Percentiles rank a stretch among this genome's conserved stretches.
Evolutionary conservation across 2,797 vertebrate genomes (phyloP).

Genomic region (Myotis pilosus): DNA sequence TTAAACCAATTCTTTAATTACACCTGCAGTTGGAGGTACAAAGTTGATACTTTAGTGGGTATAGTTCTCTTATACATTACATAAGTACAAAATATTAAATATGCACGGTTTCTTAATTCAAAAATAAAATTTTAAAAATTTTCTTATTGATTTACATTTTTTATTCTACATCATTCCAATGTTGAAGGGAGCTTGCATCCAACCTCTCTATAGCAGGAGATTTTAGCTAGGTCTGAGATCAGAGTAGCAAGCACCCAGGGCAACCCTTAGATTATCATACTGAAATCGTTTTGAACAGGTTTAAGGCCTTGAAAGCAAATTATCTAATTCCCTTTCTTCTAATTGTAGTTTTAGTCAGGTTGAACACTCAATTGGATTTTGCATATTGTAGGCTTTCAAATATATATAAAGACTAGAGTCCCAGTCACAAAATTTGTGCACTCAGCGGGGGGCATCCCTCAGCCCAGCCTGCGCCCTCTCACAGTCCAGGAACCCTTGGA

Average conservation of each 20-base stretch:
- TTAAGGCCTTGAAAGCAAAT: background rate
- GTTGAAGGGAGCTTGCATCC: background rate
- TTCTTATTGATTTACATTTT: background rate
- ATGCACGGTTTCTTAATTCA: background rate
- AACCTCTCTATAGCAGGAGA: background rate
- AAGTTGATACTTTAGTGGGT: background rate
- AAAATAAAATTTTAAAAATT: background rate
- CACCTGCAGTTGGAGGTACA: background rate
- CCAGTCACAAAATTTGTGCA: too few relatives aligned
- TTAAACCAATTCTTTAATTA: background rate
- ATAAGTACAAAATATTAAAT: background rate
- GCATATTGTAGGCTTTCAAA: background rate
- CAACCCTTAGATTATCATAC: background rate
- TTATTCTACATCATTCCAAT: background rate
- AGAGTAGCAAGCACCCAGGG: background rate
- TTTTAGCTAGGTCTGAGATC: background rate
- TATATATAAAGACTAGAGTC: background rate
- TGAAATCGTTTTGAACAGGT: background rate
- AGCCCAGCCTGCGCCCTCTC: too few relatives aligned
- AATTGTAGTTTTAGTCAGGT: background rate
- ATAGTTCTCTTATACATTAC: background rate
- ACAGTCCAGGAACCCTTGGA: too few relatives aligned
- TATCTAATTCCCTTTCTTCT: background rate
- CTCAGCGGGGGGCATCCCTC: too few relatives aligned
- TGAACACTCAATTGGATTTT: background rate